Conservation (phyloP, 2,113 vertebrate genomes). For the Lycocorax pyrrhopterus region DNA sequence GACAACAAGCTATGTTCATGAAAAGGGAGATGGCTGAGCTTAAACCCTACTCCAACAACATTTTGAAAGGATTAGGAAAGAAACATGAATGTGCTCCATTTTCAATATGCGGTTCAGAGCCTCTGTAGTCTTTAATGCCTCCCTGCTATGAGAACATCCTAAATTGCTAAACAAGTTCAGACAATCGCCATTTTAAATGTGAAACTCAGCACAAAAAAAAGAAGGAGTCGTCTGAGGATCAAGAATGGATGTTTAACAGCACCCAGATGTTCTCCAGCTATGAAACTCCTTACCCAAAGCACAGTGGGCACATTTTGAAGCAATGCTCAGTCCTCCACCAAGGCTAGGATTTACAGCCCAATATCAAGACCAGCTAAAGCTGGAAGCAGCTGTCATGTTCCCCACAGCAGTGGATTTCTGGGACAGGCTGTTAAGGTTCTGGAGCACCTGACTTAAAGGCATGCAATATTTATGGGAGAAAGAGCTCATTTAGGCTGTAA, state of each 20-base stretch:
- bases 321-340: not conserved
- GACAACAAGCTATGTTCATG: constrained; percentile 20
- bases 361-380: constrained; percentile 15
- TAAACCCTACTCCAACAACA: constrained; percentile 14
- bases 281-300: constrained; percentile 30
- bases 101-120: not conserved
- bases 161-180: constrained; percentile 37
- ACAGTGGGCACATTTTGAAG: not conserved
- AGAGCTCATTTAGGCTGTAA: not conserved
- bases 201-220: constrained; percentile 13
- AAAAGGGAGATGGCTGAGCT: constrained; percentile 5
- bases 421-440: not conserved
- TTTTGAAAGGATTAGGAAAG: constrained; percentile 48
- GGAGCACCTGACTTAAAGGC: not conserved
- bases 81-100: not conserved
- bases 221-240: not conserved
- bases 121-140: not conserved
- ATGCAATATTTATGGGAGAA: not conserved
- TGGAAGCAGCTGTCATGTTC: not conserved
- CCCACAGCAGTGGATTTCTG: not conserved
- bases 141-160: constrained; percentile 1
- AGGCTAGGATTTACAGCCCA: constrained; percentile 35
- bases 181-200: constrained; percentile 42
- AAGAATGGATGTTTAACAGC: constrained; percentile 28
- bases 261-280: constrained; percentile 26